Evolutionary conservation across 64 coral and sea anemone species (phyloP).

Genomic region (Platygyra sinensis): DNA sequence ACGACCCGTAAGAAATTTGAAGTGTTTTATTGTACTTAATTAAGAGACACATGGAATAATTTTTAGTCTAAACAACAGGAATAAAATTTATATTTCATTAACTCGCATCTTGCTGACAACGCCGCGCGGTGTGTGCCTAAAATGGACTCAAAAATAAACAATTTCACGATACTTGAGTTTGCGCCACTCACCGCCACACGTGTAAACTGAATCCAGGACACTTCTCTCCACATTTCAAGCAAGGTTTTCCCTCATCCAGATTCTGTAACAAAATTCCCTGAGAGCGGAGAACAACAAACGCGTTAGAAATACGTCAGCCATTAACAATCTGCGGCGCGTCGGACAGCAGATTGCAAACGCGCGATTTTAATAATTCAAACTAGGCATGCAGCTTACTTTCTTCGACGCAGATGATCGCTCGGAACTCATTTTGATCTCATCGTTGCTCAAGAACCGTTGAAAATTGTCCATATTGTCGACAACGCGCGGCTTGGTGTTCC

Average conservation of each 20-base stretch:
- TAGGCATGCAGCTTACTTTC: conserved; percentile 33
- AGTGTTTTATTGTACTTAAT: conserved; percentile 8
- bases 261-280: conserved; percentile 89
- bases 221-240: conserved; percentile 75
- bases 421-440: conserved; percentile 65
- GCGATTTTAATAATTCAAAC: conserved; percentile 48
- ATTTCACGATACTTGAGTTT: conserved; percentile 20
- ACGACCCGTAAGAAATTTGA: not conserved
- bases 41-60: conserved; percentile 26
- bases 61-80: conserved; percentile 24
- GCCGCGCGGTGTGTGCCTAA: not conserved
- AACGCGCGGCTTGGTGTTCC: not conserved
- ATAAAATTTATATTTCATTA: conserved; percentile 20
- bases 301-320: not conserved
- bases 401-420: conserved; percentile 82
- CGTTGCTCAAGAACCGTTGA: conserved; percentile 22
- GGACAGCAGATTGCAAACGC: not conserved
- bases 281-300: conserved; percentile 6
- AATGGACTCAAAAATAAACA: conserved; percentile 45
- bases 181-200: conserved; percentile 81
- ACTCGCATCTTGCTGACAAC: not conserved
- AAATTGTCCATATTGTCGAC: conserved; percentile 17
- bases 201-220: conserved; percentile 88
- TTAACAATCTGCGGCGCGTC: not conserved
- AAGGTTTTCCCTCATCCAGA: conserved; percentile 86